Percentiles rank a stretch among this genome's conserved stretches.
Evolutionary conservation across 2,113 vertebrate genomes (phyloP).

Genomic region (Polypterus senegalus): DNA sequence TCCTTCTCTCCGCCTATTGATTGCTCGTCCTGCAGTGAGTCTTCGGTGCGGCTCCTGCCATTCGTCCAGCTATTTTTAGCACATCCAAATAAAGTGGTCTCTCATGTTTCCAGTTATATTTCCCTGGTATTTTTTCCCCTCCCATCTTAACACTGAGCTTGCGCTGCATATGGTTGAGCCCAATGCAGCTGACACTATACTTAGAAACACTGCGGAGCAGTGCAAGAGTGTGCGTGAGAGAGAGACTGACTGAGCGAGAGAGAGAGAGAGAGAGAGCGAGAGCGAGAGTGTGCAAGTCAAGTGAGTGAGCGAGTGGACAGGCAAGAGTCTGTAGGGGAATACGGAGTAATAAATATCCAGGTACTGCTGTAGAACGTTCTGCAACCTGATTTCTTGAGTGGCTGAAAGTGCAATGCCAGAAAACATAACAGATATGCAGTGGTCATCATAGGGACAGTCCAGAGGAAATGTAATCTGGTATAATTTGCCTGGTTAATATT

Average conservation of each 20-base stretch:
- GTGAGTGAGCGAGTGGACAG: slow-evolving; percentile 12
- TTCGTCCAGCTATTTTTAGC: slow-evolving; percentile 71
- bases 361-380: slow-evolving; percentile 28
- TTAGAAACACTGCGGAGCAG: slow-evolving; percentile 53
- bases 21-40: slow-evolving; percentile 61
- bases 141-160: slow-evolving; percentile 50
- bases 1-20: slow-evolving; percentile 75
- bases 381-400: slow-evolving; percentile 28
- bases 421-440: slow-evolving; percentile 8
- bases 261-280: slow-evolving; percentile 15
- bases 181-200: slow-evolving; percentile 60
- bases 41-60: slow-evolving; percentile 50
- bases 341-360: slow-evolving; percentile 26
- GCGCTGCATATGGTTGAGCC: slow-evolving; percentile 59
- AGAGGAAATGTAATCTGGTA: too few relatives aligned
- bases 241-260: slow-evolving; percentile 14
- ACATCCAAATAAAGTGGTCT: slow-evolving; percentile 90
- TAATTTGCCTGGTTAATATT: slow-evolving; percentile 11
- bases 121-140: slow-evolving; percentile 43
- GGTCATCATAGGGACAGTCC: too few relatives aligned
- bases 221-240: slow-evolving; percentile 16
- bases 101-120: slow-evolving; percentile 59
- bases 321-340: slow-evolving; percentile 28
- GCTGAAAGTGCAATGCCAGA: slow-evolving; percentile 13
- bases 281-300: slow-evolving; percentile 20